Base-by-base conservation (phyloP, 2,888 invertebrate species). In the Latheticus oryzae region DNA sequence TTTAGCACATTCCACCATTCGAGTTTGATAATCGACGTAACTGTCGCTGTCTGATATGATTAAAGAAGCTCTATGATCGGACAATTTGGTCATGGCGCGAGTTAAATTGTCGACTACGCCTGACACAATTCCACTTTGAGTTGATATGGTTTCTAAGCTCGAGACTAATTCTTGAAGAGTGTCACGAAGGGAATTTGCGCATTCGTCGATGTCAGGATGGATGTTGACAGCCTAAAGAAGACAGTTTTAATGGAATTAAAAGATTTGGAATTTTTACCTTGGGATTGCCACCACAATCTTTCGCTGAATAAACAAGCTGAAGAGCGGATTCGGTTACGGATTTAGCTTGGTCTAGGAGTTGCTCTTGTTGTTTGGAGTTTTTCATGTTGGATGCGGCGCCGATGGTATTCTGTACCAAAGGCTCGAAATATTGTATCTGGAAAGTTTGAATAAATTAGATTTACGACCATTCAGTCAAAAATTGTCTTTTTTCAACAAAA, bases 11-110 rank as follows among this genome's bases (percentile, higher is more conserved):
- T 90, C 90, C 15, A 98, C 95, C 97, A 99, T 98, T 59, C 95
- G 84, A 0, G 97, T 96, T 81, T 99, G 99, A 76, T 94, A 97
- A 80, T 97, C 97, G 1, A 96, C 97, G 78, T 93, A 98, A 33
- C 87, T 87, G 67, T 87, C 85, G 35, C 83, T 85, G 67, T 85
- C 87, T 0, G 87, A 84, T 1, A 90, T 88, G 56, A 90, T 80
- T 4, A 90, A 80, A 0, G 90, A 90, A 76, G 87, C 87, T 72
- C 89, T 83, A 73, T 88, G 87, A 64, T 92, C 90, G 0, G 91
- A 88, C 53, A 95, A 83, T 1, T 90, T 80, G 0, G 88, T 89
- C 76, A 95, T 91, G n/a, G 96, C 88, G 5, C 95, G 84, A n/a
- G 91, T 90, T 59, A 99, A 86, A 52, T 90, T 89, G 76, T 97